Evolutionary conservation across 2,113 vertebrate genomes (phyloP).

Genomic region (Nerophis lumbriciformis): DNA sequence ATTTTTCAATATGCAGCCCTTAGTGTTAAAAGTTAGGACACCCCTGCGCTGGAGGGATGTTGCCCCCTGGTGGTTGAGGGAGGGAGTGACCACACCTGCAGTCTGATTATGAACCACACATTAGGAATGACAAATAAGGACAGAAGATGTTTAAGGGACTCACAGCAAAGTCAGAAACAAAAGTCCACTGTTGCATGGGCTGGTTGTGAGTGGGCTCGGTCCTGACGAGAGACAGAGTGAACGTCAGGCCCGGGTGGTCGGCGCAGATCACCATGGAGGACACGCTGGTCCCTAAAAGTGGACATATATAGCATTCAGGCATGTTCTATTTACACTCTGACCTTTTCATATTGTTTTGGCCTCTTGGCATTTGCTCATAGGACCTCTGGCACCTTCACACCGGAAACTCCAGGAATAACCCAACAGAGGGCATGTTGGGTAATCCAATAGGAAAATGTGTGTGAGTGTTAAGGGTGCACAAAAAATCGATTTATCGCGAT

Average conservation of each 20-base stretch:
- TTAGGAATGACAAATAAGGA: too few species aligned
- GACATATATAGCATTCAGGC: constrained; percentile 8
- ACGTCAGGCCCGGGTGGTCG: constrained; percentile 72
- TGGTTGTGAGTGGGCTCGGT: constrained; percentile 75
- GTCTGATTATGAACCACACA: too few species aligned
- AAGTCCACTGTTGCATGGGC: constrained; percentile 78
- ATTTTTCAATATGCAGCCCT: too few species aligned
- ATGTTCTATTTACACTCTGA: constrained; percentile 29
- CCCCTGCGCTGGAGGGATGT: too few species aligned
- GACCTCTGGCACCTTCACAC: constrained; percentile 50
- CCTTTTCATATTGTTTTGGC: constrained; percentile 30
- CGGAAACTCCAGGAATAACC: constrained; percentile 61
- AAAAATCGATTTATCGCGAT: too few species aligned
- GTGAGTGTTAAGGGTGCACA: background rate
- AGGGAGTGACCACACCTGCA: too few species aligned
- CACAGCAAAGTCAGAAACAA: constrained; percentile 75
- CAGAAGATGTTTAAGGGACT: constrained; percentile 28
- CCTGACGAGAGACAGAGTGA: constrained; percentile 66
- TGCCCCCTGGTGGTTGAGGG: too few species aligned
- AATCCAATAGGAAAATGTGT: constrained; percentile 37
- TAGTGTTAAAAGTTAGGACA: too few species aligned
- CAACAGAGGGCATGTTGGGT: constrained; percentile 32
- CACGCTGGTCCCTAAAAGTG: constrained; percentile 62
- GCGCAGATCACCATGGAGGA: constrained; percentile 73
- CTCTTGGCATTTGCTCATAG: constrained; percentile 50